Evolutionary conservation across 2,888 invertebrate genomes (phyloP), one percentile per base, ranked within the genome.

Genomic region (Eucriotettix oculatus): DNA sequence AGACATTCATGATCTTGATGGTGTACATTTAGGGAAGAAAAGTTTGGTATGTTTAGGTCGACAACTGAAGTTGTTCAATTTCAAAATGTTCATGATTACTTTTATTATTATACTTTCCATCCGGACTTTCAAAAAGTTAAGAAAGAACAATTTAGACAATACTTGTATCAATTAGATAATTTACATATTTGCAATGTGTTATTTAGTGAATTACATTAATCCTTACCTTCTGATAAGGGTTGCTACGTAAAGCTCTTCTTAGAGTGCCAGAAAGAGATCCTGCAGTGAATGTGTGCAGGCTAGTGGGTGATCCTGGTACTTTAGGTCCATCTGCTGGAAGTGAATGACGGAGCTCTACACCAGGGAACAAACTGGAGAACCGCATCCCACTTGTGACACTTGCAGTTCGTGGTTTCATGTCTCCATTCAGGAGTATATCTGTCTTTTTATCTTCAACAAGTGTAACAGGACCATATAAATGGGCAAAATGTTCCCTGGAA

Each of bases 401-500:
- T 29, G 29, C 29, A 29, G 29, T 29, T 29, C 29, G 29, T 29
- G 57, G 17, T 10, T n/a, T 16, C 3, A 48, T 42, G 10, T 60
- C 54, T 9, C 42, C 42, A 17, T 58, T 52, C 9, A 53, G 16
- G 10, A 57, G 10, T 11, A 61, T 42, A 9, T 56, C 60, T 12
- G 55, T 60, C 52, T 60, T 61, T 48, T 57, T 52, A 55, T 66
- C 65, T 58, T 65, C 66, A 14, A 65, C 62, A 16, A 66, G 55
- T 10, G 66, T 63, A 40, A 65, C 64, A 17, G 66, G 66, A 1
- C 66, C 66, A 60, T 66, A 66, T 29, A 66, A 62, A 58, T 66
- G 66, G 10, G 66, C 66, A 53, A 62, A 64, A 58, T 66, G 66
- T 42, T 66, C 64, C 40, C 65, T 64, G 58, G 7, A 12, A 54